A percentile compares a stretch with the other conserved stretches of the same genome.
Conservation (phyloP, 2,113 vertebrate species). For the Nerophis ophidion region DNA sequence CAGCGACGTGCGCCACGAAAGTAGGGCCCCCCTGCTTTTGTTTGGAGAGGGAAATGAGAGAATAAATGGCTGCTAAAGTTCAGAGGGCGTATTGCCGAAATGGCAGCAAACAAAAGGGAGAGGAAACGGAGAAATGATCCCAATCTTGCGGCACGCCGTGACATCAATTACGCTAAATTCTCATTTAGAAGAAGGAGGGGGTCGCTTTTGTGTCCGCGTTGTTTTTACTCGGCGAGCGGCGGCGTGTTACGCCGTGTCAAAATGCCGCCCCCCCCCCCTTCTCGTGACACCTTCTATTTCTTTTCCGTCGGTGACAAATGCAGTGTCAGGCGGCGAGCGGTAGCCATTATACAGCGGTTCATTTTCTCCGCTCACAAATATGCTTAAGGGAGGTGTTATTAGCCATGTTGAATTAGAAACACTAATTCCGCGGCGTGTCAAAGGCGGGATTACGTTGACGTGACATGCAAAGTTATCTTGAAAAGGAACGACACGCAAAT, state of each 20-base stretch:
- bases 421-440: constrained; percentile 48
- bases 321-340: constrained; percentile 51
- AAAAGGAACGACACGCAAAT: constrained; percentile 34
- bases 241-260: constrained; percentile 55
- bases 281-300: constrained; percentile 41
- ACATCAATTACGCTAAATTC: constrained; percentile 69
- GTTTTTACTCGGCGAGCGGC: constrained; percentile 53
- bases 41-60: constrained; percentile 69
- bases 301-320: constrained; percentile 51
- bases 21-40: constrained; percentile 55
- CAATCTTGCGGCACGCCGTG: constrained; percentile 57
- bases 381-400: constrained; percentile 42
- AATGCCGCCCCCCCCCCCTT: constrained; percentile 41
- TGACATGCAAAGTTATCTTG: constrained; percentile 46
- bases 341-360: constrained; percentile 43
- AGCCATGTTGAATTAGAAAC: constrained; percentile 47
- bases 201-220: constrained; percentile 33
- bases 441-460: constrained; percentile 56
- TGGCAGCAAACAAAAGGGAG: constrained; percentile 65
- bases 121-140: constrained; percentile 65
- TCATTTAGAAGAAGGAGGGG: constrained; percentile 56
- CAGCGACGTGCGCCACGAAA: constrained; percentile 36
- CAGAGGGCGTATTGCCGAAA: constrained; percentile 68
- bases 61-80: constrained; percentile 71
- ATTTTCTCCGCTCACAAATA: constrained; percentile 38